These are phyloP conservation scores for Coturnix japonica DNA, from an alignment of 2,113 vertebrate species.

Conservation along the genomic window DNA sequence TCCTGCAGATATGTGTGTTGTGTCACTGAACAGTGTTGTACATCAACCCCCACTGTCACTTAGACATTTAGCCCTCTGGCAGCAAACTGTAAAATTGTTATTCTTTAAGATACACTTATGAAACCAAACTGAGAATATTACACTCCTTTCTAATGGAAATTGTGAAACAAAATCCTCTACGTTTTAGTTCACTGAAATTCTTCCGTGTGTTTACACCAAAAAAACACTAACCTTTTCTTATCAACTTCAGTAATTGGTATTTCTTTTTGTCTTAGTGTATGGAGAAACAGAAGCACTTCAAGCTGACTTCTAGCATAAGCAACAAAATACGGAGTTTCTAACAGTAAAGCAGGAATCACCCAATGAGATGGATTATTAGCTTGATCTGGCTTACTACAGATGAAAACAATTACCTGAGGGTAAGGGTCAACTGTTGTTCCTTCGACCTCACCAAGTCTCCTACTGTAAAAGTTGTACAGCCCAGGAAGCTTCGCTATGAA, in stretches of 20 bases:
- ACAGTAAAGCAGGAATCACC: not conserved
- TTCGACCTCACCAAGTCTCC: constrained; percentile 91
- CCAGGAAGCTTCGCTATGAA: constrained; percentile 91
- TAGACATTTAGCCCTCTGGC: too few species aligned
- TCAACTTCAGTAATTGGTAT: not conserved
- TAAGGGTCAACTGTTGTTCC: constrained; percentile 89
- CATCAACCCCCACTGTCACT: rapidly evolving
- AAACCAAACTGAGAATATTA: not conserved
- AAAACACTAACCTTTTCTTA: not conserved
- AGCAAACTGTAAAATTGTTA: not conserved
- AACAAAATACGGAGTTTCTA: not conserved
- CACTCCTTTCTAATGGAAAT: not conserved
- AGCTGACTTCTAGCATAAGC: not conserved
- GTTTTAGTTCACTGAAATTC: not conserved
- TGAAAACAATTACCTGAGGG: constrained; percentile 85
- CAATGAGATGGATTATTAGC: not conserved
- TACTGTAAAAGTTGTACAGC: constrained; percentile 89
- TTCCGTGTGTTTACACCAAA: not conserved
- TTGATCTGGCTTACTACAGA: not conserved
- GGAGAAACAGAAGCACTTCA: not conserved
- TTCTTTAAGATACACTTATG: not conserved
- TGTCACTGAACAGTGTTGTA: not conserved
- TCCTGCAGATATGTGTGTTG: not conserved
- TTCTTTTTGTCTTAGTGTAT: not conserved
- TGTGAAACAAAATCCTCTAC: not conserved